Evolutionary conservation across 2,888 invertebrate genomes (phyloP).

Genomic region (Cheilosia soror): DNA sequence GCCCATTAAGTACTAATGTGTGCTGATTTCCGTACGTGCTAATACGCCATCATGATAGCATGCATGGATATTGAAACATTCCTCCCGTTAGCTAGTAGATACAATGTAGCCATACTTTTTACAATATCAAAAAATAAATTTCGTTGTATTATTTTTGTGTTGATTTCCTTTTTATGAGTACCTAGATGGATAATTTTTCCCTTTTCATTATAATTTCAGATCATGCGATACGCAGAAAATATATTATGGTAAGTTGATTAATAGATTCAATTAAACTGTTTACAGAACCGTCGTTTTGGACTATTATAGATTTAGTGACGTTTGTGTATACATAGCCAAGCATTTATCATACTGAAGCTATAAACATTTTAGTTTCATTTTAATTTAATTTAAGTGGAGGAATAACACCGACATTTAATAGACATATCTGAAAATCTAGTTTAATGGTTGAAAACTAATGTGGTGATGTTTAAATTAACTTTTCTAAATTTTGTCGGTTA

Average conservation of each 20-base stretch:
- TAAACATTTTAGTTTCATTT: too few relatives aligned
- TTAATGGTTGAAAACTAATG: too few relatives aligned
- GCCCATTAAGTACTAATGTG: conserved; percentile 62
- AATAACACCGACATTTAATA: too few relatives aligned
- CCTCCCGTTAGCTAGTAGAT: conserved; percentile 26
- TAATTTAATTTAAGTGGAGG: too few relatives aligned
- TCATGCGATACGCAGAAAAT: conserved; percentile 35
- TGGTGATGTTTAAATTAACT: too few relatives aligned
- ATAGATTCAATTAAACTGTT: conserved; percentile 50
- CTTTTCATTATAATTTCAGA: conserved; percentile 50
- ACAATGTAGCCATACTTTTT: not conserved
- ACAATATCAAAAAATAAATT: conserved; percentile 2
- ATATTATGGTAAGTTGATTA: conserved; percentile 58
- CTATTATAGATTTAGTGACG: not conserved
- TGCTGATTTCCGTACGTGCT: conserved; percentile 67
- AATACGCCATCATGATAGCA: conserved; percentile 51
- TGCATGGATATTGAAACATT: conserved; percentile 64
- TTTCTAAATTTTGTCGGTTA: too few relatives aligned
- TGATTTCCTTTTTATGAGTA: conserved; percentile 26
- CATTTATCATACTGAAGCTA: too few relatives aligned
- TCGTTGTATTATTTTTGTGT: conserved; percentile 3
- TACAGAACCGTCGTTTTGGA: not conserved
- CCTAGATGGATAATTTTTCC: conserved; percentile 43
- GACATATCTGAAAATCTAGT: too few relatives aligned
- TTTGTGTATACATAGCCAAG: not conserved